Evolutionary conservation across 2,113 vertebrate species (phyloP).

Genomic region (Sylvilagus bachmani): DNA sequence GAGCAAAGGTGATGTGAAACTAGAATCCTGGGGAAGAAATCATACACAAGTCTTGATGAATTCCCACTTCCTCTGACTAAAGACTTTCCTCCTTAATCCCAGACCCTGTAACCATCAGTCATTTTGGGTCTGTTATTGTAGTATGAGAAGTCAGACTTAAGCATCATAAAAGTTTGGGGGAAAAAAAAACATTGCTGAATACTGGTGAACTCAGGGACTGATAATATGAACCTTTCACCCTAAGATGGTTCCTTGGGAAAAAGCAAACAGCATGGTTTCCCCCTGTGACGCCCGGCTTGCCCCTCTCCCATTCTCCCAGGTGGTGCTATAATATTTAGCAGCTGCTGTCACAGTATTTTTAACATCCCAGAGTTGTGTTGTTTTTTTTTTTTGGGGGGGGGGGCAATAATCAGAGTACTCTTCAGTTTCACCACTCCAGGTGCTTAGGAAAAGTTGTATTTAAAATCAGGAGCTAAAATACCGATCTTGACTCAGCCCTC

Average conservation of each 20-base stretch:
- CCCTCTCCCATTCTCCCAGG: background rate
- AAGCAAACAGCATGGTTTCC: conserved; percentile 38
- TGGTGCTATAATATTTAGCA: conserved; percentile 1
- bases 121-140: conserved; percentile 75
- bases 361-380: background rate
- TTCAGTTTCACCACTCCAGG: background rate
- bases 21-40: conserved; percentile 47
- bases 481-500: background rate
- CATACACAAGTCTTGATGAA: conserved; percentile 49
- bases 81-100: conserved; percentile 38
- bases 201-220: conserved; percentile 73
- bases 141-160: conserved; percentile 59
- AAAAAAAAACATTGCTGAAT: conserved; percentile 65
- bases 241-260: conserved; percentile 52
- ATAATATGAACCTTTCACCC: conserved; percentile 61
- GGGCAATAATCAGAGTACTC: background rate
- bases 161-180: conserved; percentile 69
- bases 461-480: background rate
- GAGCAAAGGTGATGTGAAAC: conserved; percentile 50
- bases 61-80: conserved; percentile 55
- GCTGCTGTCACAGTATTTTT: background rate
- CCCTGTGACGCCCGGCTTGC: background rate
- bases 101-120: conserved; percentile 66
- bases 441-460: background rate
- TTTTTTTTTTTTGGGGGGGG: background rate